Base-by-base conservation (phyloP, 2,888 invertebrate genomes). In the Steinernema hermaphroditum region DNA sequence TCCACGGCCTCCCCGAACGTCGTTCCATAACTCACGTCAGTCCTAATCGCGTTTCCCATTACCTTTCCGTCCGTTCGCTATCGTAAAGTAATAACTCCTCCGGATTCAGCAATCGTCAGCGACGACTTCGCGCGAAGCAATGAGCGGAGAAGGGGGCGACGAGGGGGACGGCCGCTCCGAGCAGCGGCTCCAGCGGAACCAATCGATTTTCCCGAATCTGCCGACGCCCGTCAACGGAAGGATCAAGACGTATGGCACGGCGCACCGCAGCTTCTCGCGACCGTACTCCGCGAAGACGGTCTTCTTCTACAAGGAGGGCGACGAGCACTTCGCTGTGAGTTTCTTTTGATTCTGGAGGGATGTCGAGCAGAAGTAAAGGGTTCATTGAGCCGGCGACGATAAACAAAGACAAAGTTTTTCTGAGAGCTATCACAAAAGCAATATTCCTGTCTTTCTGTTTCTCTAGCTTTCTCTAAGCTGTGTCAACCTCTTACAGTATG, bases 261-360 rank as follows among this genome's bases (percentile, higher is more conserved):
- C 54, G 34, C 49, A 75, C 9, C 77, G 85, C 1, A 82, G 81
- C 8, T 85, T 81, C 76, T 69, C 77, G 14, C 75, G 84, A 4
- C 85, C 85, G 1, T 84, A 83, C 72, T 81, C 83, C 14, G 86
- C 86, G n/a, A 86, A 86, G 75, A 86, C 83, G 1, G 82, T 86
- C 29, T 83, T 82, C 72, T 86, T 86, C 75, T 86, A 85, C 79
- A 86, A 85, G 54, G 86, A 85, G 37, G 82, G 82, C 27, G 86
- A 86, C 70, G 75, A 79, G 9, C 81, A 79, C 72, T 86, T 84
- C 72, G 77, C 83, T 72, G 86, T 86, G 54, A 70, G 80, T 72
- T 0, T 16, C 27, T 24, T 72, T n/a, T 6, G 1, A n/a, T n/a
- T n/a, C n/a, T n/a, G n/a, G n/a, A n/a, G 50, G 29, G 19, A 22